Base-by-base conservation (phyloP, 2,888 invertebrate species). In the Melanchra persicariae region DNA sequence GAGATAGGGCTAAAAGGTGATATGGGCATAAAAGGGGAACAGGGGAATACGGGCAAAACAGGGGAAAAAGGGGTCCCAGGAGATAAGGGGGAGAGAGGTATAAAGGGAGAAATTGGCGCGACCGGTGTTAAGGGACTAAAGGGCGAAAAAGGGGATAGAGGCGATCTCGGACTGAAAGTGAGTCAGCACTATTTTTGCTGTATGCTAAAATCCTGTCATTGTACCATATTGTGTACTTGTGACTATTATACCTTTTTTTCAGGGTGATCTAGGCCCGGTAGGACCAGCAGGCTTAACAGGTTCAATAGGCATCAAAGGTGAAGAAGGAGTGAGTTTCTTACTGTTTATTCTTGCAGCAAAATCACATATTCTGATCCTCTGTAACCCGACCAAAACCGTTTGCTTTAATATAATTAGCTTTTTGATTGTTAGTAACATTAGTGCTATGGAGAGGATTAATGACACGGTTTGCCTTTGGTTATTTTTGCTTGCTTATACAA, bases 221-320 rank as follows among this genome's bases (percentile, higher is more conserved):
- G 30, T n/a, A 24, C 10, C 6, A 2, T 30, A 30, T 6, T 30
- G 30, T 30, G 30, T 30, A 34, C 34, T 30, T 1, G 34, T 51
- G 8, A 59, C 8, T 49, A 10, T 12, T 12, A 6, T 30, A 40
- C 8, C 2, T 12, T 7, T 4, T 12, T 70, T 70, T 6, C n/a
- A 80, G 80, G 89, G 91, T 52, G 80, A 85, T 12, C 75, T 81
- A 24, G 88, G 88, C 61, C 74, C 72, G 10, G 30, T 3, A n/a
- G 81, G 81, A 45, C 68, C 49, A n/a, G n/a, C 12, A 3, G 81
- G 81, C 1, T 17, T 17, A 5, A 30, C 12, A 30, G 81, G 81
- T 0, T 54, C 54, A 24, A 9, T 26, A 26, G 81, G 81, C 8
- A 1, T 0, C 37, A 26, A 51, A 49, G 81, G 81, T 57, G 57